phyloP scores from a whole-genome alignment of 2,113 vertebrate genomes.

The Alexandromys fortis region DNA sequence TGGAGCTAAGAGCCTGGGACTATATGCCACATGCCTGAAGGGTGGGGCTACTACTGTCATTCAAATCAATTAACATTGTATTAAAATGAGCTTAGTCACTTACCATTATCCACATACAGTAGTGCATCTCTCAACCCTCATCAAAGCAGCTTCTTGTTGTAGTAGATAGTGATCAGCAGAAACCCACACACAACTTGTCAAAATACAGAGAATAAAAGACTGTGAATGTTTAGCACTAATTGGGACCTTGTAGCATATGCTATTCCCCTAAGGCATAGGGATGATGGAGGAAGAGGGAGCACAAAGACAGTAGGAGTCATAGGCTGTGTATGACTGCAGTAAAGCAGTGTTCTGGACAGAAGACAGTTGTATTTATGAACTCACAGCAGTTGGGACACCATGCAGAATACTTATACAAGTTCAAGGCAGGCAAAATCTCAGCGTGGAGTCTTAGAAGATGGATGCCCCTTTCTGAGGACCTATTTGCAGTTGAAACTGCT shows the following conservation, averaged over 20 bases:
- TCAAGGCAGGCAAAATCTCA: not conserved
- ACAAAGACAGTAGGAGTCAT: not conserved
- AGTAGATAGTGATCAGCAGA: not conserved
- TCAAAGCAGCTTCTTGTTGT: not conserved
- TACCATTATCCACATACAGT: too few relatives aligned
- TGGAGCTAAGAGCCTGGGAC: too few relatives aligned
- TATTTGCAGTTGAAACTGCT: not conserved
- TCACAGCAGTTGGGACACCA: not conserved
- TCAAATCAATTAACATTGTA: not conserved
- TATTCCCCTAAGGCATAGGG: not conserved
- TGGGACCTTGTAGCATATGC: not conserved
- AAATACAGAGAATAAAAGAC: not conserved
- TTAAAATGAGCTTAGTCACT: not conserved
- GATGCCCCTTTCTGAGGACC: not conserved
- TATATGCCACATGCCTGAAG: not conserved
- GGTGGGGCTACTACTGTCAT: too few relatives aligned
- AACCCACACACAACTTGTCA: not conserved
- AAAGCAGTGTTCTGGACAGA: too few relatives aligned
- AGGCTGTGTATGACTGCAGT: not conserved
- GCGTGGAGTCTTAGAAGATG: not conserved
- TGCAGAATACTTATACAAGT: too few relatives aligned
- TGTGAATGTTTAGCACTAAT: not conserved
- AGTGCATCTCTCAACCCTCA: not conserved
- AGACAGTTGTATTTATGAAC: too few relatives aligned
- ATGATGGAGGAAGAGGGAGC: not conserved